phyloP scores from a whole-genome alignment of 2,888 invertebrate genomes.

The Cactoblastis cactorum region DNA sequence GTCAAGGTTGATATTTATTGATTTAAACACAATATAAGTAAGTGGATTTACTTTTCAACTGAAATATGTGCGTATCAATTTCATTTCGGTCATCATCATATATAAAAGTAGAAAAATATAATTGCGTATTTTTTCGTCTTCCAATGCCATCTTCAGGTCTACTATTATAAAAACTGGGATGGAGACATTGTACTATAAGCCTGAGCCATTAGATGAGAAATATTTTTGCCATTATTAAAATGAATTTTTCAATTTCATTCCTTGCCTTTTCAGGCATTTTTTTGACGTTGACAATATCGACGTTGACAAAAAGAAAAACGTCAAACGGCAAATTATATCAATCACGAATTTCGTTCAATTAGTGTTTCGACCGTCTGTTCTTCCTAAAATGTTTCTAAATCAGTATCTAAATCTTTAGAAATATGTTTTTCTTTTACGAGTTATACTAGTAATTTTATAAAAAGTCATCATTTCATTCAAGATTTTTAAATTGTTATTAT shows the following conservation, averaged over 20 bases:
- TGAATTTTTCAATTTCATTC: background rate
- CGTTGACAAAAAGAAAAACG: background rate
- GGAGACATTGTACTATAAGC: no score
- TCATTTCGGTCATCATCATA: no score
- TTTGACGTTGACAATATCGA: background rate
- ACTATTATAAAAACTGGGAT: no score
- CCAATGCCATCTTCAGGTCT: no score
- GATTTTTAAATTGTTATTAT: conserved; percentile 4
- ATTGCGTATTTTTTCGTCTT: background rate
- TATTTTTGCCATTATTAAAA: no score
- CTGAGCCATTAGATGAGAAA: no score
- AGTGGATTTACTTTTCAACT: no score
- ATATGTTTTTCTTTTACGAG: background rate
- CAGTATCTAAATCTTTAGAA: conserved; percentile 13
- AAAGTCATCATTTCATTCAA: conserved; percentile 13
- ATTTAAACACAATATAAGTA: no score
- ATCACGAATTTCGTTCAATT: background rate
- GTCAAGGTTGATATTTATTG: no score
- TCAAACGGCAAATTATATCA: background rate
- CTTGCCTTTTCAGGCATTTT: background rate
- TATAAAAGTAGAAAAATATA: no score
- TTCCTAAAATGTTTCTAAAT: background rate
- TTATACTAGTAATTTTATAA: background rate
- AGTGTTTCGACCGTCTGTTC: background rate
- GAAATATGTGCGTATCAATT: no score